phyloP scores from a whole-genome alignment of 2,797 vertebrate genomes.

The Halcyon leucocephala region DNA sequence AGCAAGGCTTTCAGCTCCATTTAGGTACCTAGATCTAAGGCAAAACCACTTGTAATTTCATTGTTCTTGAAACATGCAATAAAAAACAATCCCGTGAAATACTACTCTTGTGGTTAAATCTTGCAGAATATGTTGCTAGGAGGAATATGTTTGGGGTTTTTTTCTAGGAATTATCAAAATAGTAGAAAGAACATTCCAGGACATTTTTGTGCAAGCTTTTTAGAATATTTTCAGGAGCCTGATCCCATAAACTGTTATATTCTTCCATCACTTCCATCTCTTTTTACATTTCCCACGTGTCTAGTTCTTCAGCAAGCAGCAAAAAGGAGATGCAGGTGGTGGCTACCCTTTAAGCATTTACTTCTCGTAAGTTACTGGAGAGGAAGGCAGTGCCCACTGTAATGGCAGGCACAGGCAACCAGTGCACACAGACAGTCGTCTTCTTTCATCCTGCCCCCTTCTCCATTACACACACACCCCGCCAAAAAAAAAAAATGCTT shows the following conservation, averaged over 20 bases:
- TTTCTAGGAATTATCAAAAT: neutral
- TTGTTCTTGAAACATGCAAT: neutral
- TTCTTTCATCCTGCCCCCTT: neutral
- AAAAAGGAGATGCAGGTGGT: neutral
- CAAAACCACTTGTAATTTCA: neutral
- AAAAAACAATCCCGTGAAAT: neutral
- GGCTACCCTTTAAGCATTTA: neutral
- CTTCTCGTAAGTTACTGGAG: neutral
- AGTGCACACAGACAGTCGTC: neutral
- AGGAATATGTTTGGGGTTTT: neutral
- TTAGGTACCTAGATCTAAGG: neutral
- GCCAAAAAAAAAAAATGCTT: neutral
- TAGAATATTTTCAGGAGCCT: neutral
- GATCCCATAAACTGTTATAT: neutral
- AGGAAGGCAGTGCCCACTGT: neutral
- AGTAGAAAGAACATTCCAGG: neutral
- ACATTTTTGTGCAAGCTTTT: neutral
- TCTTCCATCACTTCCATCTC: neutral
- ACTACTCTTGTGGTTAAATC: neutral
- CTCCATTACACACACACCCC: too few relatives aligned
- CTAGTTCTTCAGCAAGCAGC: neutral
- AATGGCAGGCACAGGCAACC: neutral
- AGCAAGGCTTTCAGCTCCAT: neutral
- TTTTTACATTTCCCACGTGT: neutral
- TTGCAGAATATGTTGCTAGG: neutral